Percentiles rank a stretch among this genome's conserved stretches.
phyloP scores from a whole-genome alignment of 2,113 vertebrate genomes.

The Odontophorus gujanensis region DNA sequence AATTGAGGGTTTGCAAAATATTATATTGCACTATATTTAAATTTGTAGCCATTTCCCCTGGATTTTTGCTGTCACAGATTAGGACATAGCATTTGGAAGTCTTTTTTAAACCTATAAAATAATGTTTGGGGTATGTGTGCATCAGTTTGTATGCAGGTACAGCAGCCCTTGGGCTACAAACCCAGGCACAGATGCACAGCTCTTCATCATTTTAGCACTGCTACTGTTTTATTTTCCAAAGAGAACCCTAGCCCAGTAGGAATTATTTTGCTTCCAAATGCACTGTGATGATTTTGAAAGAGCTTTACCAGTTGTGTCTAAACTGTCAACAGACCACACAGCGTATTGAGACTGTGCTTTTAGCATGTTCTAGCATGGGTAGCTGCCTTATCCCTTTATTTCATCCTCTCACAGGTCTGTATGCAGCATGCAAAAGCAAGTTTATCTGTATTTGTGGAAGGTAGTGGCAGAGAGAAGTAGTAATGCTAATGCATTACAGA shows the following conservation, averaged over 20 bases:
- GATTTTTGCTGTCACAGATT: background rate
- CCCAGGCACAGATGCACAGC: background rate
- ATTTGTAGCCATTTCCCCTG: background rate
- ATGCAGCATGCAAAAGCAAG: background rate
- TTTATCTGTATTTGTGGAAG: background rate
- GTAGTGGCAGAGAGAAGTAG: background rate
- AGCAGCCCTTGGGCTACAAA: background rate
- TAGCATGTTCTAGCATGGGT: background rate
- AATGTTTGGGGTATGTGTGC: background rate
- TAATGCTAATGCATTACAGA: background rate
- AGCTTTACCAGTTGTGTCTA: background rate
- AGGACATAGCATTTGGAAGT: background rate
- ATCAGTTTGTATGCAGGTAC: background rate
- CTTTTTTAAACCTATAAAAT: background rate
- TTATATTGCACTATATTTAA: background rate
- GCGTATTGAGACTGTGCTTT: background rate
- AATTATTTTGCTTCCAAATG: background rate
- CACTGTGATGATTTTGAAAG: background rate
- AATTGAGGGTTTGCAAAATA: accelerated
- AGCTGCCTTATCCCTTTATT: background rate
- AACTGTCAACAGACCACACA: background rate
- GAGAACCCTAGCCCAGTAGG: background rate
- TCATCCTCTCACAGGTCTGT: background rate
- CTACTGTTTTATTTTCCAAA: background rate
- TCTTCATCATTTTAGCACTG: background rate